A percentile compares a stretch with the other conserved stretches of the same genome.
Conservation (phyloP, 2,888 invertebrate genomes). For the Plutella xylostella region DNA sequence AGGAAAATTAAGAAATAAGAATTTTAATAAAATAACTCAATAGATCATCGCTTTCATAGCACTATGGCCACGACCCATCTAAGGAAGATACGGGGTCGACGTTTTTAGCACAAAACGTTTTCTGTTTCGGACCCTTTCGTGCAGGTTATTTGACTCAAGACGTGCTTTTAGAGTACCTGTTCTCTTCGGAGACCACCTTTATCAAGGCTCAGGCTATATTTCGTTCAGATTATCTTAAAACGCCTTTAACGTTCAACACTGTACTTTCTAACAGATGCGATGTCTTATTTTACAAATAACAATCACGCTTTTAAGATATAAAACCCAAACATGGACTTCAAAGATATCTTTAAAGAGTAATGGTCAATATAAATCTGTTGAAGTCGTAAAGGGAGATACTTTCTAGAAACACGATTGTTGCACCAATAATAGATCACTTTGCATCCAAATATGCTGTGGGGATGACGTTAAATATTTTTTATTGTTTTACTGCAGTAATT, state of each 20-base stretch:
- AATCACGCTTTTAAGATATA: constrained; percentile 41
- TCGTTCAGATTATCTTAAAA: constrained; percentile 56
- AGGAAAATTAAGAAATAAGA: too few species aligned
- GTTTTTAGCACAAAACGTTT: constrained; percentile 67
- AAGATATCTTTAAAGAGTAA: constrained; percentile 4
- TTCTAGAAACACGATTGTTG: constrained; percentile 1
- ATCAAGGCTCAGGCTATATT: constrained; percentile 51
- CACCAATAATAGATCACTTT: constrained; percentile 15
- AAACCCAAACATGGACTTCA: constrained; percentile 7
- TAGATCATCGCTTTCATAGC: too few species aligned
- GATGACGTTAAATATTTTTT: constrained; percentile 26
- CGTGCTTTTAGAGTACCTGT: constrained; percentile 55
- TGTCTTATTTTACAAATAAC: constrained; percentile 57
- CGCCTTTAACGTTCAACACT: constrained; percentile 45
- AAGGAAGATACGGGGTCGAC: constrained; percentile 63
- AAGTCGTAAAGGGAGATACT: background rate
- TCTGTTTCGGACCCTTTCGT: constrained; percentile 61
- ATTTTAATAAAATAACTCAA: too few species aligned
- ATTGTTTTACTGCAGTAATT: background rate
- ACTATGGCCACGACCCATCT: constrained; percentile 57
- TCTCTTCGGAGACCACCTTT: constrained; percentile 49
- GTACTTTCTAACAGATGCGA: constrained; percentile 39
- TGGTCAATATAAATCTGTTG: constrained; percentile 7
- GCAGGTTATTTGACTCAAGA: constrained; percentile 58
- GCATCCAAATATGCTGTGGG: constrained; percentile 26